phyloP scores from a whole-genome alignment of 2,113 vertebrate genomes.

The Cyanoderma ruficeps region DNA sequence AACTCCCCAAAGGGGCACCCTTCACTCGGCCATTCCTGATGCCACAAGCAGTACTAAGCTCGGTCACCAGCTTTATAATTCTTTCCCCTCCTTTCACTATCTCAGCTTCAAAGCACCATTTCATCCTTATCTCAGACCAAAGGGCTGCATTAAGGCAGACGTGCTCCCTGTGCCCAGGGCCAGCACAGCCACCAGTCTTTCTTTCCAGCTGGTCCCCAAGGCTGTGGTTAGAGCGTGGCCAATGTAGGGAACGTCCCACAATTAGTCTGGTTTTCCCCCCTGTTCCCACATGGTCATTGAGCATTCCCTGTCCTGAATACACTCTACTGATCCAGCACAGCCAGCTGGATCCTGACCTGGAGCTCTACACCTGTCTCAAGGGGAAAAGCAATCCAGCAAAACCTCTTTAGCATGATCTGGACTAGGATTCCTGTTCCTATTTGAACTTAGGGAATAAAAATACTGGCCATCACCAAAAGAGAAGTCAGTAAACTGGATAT shows the following conservation, averaged over 20 bases:
- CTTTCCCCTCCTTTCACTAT: background rate
- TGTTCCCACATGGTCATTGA: rapidly evolving
- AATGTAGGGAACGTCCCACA: background rate
- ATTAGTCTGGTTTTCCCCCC: background rate
- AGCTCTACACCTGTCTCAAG: background rate
- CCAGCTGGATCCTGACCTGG: background rate
- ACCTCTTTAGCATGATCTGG: background rate
- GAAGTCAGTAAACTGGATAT: background rate
- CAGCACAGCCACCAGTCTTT: background rate
- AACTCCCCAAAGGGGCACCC: background rate
- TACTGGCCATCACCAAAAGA: background rate
- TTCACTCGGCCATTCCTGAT: background rate
- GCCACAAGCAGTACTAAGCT: background rate
- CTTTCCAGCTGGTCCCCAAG: background rate
- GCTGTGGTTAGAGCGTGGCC: background rate
- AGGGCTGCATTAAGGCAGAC: background rate
- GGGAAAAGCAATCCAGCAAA: background rate
- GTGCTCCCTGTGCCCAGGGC: background rate
- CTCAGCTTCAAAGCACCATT: background rate
- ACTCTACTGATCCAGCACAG: background rate
- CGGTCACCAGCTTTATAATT: background rate
- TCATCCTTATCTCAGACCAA: background rate
- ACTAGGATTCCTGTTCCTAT: background rate
- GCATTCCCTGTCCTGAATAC: background rate
- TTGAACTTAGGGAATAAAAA: background rate